These are phyloP conservation scores for Actinernus sp. DNA, from an alignment of 92 coral and sea anemone species.

Conservation along the genomic window DNA sequence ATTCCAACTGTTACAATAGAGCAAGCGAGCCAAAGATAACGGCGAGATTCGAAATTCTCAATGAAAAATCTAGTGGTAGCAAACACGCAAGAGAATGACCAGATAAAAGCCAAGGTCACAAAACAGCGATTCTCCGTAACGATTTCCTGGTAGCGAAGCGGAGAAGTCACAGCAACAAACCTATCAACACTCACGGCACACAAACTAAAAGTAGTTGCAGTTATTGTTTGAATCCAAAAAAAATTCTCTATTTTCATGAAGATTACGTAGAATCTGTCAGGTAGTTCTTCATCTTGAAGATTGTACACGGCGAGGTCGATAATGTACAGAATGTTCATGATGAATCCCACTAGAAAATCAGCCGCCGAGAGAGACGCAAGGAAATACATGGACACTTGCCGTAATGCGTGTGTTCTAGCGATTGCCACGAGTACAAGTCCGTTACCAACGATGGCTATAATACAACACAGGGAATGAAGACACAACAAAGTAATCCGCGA, in stretches of 20 bases:
- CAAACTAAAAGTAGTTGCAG: constrained; percentile 64
- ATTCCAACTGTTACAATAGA: constrained; percentile 41
- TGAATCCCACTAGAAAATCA: constrained; percentile 46
- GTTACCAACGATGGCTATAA: constrained; percentile 54
- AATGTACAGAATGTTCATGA: constrained; percentile 50
- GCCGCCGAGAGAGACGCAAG: constrained; percentile 52
- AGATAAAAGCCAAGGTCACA: constrained; percentile 17
- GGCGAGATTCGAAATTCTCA: constrained; percentile 20
- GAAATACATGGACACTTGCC: constrained; percentile 21
- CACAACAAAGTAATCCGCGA: not conserved
- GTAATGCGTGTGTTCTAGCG: constrained; percentile 23
- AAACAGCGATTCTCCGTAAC: constrained; percentile 58
- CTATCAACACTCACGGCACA: constrained; percentile 65
- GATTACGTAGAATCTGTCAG: not conserved
- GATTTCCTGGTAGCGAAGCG: constrained; percentile 47
- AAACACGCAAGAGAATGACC: constrained; percentile 42
- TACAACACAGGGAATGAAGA: constrained; percentile 13
- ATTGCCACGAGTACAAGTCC: constrained; percentile 34
- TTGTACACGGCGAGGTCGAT: constrained; percentile 4
- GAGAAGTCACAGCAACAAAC: constrained; percentile 36
- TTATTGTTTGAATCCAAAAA: constrained; percentile 63
- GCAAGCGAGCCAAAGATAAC: constrained; percentile 59
- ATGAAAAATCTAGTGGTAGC: constrained; percentile 24
- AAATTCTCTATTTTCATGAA: constrained; percentile 42
- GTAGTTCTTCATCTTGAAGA: not conserved